phyloP scores from a whole-genome alignment of 2,888 invertebrate genomes.

The Phymatocera aterrima region DNA sequence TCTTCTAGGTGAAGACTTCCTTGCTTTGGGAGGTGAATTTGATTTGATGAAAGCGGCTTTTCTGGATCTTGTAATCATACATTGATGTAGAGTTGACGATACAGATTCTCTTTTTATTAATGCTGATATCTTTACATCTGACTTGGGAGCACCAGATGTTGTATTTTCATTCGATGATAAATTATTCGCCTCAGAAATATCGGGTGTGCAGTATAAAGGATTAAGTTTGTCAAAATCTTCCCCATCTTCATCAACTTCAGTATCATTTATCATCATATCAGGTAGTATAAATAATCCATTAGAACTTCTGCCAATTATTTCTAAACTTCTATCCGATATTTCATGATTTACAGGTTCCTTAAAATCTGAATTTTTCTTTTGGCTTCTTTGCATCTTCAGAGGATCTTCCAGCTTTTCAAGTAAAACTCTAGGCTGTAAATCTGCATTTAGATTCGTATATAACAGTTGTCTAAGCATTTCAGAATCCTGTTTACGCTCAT shows the following conservation, averaged over 20 bases:
- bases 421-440: slow-evolving; percentile 8
- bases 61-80: no score
- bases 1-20: no score
- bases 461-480: background rate
- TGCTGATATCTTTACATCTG: no score
- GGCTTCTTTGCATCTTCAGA: background rate
- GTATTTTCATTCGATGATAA: background rate
- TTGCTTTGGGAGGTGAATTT: no score
- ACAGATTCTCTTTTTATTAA: no score
- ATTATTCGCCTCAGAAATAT: background rate
- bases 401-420: slow-evolving; percentile 14
- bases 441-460: background rate
- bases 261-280: background rate
- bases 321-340: background rate
- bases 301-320: background rate
- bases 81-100: no score
- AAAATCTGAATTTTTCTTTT: slow-evolving; percentile 65
- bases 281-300: background rate
- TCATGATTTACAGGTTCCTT: background rate
- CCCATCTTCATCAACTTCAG: background rate
- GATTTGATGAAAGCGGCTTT: no score
- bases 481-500: background rate
- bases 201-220: background rate
- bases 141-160: no score
- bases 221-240: slow-evolving; percentile 8